These are phyloP conservation scores for Muntiacus reevesi DNA, from an alignment of 2,113 vertebrate species.

Conservation along the genomic window DNA sequence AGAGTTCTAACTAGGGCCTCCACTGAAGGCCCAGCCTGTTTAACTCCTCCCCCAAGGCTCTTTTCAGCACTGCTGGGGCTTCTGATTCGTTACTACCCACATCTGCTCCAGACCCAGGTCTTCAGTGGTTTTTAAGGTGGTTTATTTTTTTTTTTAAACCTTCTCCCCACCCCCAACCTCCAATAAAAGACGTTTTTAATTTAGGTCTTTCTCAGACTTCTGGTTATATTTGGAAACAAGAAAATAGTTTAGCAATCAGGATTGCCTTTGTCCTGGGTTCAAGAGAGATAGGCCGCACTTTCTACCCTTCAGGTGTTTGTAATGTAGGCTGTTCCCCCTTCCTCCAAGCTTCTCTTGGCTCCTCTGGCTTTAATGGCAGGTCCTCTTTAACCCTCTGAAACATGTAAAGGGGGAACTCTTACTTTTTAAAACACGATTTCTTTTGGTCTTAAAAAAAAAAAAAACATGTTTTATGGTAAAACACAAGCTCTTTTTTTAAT, in stretches of 20 bases:
- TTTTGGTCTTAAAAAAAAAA: not conserved
- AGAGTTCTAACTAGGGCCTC: not conserved
- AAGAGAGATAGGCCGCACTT: not conserved
- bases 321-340: not conserved
- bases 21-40: constrained; percentile 3
- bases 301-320: not conserved
- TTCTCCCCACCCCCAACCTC: not conserved
- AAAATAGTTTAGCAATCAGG: constrained; percentile 6
- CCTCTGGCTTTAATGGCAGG: not conserved
- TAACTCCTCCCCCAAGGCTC: constrained; percentile 42
- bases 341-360: not conserved
- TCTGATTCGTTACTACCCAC: constrained; percentile 21
- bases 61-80: constrained; percentile 38
- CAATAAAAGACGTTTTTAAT: constrained; percentile 69
- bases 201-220: constrained; percentile 66
- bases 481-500: constrained; percentile 8
- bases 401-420: not conserved
- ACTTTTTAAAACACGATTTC: not conserved
- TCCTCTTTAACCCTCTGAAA: not conserved
- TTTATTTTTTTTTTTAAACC: not conserved
- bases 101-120: constrained; percentile 70
- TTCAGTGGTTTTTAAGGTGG: constrained; percentile 21
- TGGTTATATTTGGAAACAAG: constrained; percentile 62
- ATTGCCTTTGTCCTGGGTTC: not conserved
- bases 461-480: constrained; percentile 35